These are phyloP conservation scores for Strigamia crassipes DNA, from an alignment of 2,888 invertebrate species.

Conservation along the genomic window DNA sequence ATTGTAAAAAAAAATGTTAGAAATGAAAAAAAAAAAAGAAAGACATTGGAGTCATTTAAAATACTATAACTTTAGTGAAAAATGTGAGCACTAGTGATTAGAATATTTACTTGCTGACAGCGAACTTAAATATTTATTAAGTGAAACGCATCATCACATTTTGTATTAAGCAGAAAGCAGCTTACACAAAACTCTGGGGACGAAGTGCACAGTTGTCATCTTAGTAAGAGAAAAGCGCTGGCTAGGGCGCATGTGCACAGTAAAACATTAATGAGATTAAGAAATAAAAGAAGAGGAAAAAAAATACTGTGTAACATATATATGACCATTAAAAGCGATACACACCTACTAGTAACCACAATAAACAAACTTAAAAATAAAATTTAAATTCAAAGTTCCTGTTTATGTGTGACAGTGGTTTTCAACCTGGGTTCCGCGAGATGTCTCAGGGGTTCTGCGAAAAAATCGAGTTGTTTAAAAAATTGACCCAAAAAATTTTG, in stretches of 20 bases:
- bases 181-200: neutral
- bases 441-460: too few relatives aligned
- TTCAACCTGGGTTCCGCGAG: too few relatives aligned
- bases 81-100: neutral
- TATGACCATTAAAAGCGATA: neutral
- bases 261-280: neutral
- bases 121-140: neutral
- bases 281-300: neutral
- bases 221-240: neutral
- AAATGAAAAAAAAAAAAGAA: neutral
- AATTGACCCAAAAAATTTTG: too few relatives aligned
- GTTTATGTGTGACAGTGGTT: too few relatives aligned
- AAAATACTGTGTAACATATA: neutral
- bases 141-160: constrained; percentile 10
- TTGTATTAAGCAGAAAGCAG: constrained; percentile 10
- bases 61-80: neutral
- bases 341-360: too few relatives aligned
- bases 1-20: neutral
- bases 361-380: neutral
- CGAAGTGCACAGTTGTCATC: constrained; percentile 4
- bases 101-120: constrained; percentile 4
- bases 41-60: neutral
- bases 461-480: too few relatives aligned
- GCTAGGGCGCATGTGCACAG: neutral
- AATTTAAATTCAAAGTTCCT: neutral